Base-by-base conservation (phyloP, 2,113 vertebrate species). In the Corvus cornix region DNA sequence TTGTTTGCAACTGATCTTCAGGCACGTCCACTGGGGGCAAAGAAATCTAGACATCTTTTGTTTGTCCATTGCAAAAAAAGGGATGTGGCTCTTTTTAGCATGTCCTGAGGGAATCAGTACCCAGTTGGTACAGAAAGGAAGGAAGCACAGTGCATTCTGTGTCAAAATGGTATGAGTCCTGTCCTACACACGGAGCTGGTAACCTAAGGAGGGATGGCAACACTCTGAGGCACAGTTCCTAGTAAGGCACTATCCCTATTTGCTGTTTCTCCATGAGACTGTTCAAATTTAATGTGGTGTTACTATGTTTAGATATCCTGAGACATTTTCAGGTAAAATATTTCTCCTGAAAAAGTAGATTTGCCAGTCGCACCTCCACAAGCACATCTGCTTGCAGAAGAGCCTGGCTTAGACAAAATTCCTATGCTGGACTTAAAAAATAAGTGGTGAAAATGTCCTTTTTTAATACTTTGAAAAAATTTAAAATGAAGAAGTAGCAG, bases 291-390 rank as follows among this genome's bases (percentile, higher is more conserved):
- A 23, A 39, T 33, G 7, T 35, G 49, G 4, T 75, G 27, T 23
- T 72, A 7, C 23, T 27, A 16, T 56, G 18, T 26, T 82, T 74
- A 66, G 20, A 24, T 18, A 60, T 56, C 10, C 24, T 70, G 51
- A 52, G 37, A 20, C 13, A 35, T 78, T 67, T 90, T 74, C n/a
- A 66, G 14, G 23, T 49, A 49, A 66, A 69, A 39, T 84, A 85
- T 35, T 81, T 74, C 46, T 60, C 27, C 17, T 48, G 64, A 68
- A 56, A 84, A 69, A 33, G 23, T 26, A 56, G 12, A 2, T 81
- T 87, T 89, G 9, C 3, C 16, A 26, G 23, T 66, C 0, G 1
- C 17, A 10, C 6, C 2, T 14, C 13, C 16, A 7, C 1, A 59
- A 41, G 28, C 8, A 37, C 2, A 15, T 4, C 14, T 64, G 11